These are phyloP conservation scores for Linurgus olivaceus DNA, from an alignment of 2,797 vertebrate genomes.

Conservation along the genomic window DNA sequence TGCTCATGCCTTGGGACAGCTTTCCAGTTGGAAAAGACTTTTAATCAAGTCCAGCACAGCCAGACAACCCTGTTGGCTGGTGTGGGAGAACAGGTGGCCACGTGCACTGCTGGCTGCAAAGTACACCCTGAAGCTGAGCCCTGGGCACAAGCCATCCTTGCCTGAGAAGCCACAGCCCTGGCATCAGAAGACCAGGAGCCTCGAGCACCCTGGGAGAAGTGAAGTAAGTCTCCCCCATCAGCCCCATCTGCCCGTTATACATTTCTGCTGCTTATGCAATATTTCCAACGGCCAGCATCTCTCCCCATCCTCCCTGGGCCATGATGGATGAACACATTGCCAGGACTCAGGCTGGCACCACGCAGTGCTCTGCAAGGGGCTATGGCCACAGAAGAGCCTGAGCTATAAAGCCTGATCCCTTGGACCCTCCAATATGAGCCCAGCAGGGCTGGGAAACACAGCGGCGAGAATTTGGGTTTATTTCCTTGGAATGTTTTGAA, in stretches of 20 bases:
- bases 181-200: not conserved
- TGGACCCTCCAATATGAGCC: fast-evolving
- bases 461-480: fast-evolving
- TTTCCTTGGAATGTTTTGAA: not conserved
- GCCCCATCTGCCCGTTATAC: not conserved
- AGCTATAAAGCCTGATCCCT: not conserved
- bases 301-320: not conserved
- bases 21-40: not conserved
- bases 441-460: not conserved
- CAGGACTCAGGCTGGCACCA: not conserved
- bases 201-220: not conserved
- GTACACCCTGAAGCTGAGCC: not conserved
- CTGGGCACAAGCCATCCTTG: not conserved
- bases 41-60: not conserved
- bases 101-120: fast-evolving
- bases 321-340: fast-evolving
- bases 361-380: fast-evolving
- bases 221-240: not conserved
- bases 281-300: not conserved
- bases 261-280: conserved; percentile 67
- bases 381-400: not conserved
- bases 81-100: not conserved
- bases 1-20: fast-evolving
- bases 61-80: not conserved
- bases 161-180: conserved; percentile 1